Evolutionary conservation across 2,113 vertebrate species (phyloP), one percentile per base, ranked within the genome.

Genomic region (Engraulis encrasicolus): DNA sequence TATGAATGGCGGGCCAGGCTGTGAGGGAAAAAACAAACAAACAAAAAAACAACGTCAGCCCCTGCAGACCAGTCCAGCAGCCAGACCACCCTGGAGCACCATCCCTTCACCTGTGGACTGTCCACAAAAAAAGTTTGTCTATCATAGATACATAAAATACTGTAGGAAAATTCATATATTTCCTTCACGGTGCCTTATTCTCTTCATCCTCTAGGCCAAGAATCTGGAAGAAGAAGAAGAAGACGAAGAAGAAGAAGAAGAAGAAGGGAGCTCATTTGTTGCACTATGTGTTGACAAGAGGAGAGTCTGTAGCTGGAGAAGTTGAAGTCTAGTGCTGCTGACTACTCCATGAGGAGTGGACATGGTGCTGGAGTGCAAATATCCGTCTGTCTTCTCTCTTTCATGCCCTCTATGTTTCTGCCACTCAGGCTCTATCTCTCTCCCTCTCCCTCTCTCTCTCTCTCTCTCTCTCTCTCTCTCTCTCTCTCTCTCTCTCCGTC

Each of bases 381-480:
- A n/a, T n/a, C n/a, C n/a, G 37, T 71, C 81, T 71, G 50, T 19
- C n/a, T 71, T 15, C 20, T 45, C 54, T 66, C 54, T 27, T 17
- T n/a, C 34, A 23, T 7, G 12, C n/a, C 23, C 11, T 36, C 54
- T 4, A 3, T 50, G 2, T 82, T 9, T 31, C 6, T 34, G 5
- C 40, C 15, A 14, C 23, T 80, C 14, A 1, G 78, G 11, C 11
- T 80, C 36, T 79, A 85, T 82, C 85, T 82, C 31, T 78, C 37
- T 31, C 49, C 85, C 82, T 17, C 31, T 15, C 27, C 11, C 20
- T 45, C 54, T 66, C 79, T 15, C 11, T 80, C 36, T 79, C 86
- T 82, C 85, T 82, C 31, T 78, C 37, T 31, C 49, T 85, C 82
- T 17, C 31, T 15, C 27, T 4, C 20, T 45, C 54, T 66, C 54